Percentiles rank a stretch among this genome's conserved stretches.
These are phyloP conservation scores for Ivindomyrus marchei DNA, from an alignment of 2,113 vertebrate genomes.

Conservation along the genomic window DNA sequence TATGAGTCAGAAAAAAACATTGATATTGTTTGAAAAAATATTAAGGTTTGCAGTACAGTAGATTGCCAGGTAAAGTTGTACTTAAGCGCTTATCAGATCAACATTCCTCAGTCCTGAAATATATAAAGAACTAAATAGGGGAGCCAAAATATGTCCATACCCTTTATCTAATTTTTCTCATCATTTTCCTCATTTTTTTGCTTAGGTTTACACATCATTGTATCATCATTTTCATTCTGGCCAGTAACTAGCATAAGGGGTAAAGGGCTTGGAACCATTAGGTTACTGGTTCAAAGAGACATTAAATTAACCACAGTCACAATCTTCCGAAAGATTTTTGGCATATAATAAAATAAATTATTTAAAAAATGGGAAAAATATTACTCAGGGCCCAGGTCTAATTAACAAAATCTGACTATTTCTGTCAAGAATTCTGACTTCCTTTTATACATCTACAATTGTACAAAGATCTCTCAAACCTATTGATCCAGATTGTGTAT, in stretches of 20 bases:
- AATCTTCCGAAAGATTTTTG: background rate
- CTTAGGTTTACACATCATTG: background rate
- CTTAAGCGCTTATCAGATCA: background rate
- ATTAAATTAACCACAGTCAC: background rate
- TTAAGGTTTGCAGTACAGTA: background rate
- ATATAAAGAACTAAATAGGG: background rate
- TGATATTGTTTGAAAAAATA: background rate
- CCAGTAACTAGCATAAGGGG: background rate
- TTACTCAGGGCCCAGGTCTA: background rate
- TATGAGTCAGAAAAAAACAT: background rate
- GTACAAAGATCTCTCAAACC: background rate
- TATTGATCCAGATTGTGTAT: background rate
- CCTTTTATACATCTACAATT: background rate
- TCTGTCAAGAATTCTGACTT: background rate
- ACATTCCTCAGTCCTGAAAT: background rate
- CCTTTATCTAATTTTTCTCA: background rate
- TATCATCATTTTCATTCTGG: background rate
- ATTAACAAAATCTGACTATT: background rate
- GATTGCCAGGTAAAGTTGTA: background rate
- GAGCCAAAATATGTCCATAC: background rate
- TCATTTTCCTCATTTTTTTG: background rate
- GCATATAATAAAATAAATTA: background rate
- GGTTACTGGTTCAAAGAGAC: background rate
- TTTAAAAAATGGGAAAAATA: background rate
- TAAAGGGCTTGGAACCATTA: background rate